phyloP scores from a whole-genome alignment of 1,140 invertebrate species.

The Camponotus floridanus region DNA sequence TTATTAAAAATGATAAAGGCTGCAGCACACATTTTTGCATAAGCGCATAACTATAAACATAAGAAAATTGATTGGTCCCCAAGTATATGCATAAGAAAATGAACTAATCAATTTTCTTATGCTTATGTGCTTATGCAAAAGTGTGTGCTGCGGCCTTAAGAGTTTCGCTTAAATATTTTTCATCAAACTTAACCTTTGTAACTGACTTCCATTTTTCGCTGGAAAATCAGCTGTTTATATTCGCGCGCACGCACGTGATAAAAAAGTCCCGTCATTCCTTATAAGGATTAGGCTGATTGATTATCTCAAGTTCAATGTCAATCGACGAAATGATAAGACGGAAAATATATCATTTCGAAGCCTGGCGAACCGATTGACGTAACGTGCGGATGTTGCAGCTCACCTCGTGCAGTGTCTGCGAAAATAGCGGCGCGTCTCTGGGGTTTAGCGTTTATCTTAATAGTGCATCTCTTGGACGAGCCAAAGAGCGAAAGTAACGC shows the following conservation, averaged over 20 bases:
- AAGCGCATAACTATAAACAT: no score
- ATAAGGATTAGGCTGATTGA: neutral
- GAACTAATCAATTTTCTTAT: no score
- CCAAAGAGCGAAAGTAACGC: neutral
- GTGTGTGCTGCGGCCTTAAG: no score
- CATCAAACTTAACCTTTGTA: neutral
- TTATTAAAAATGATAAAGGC: neutral
- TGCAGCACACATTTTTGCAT: no score
- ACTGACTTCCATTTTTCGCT: no score
- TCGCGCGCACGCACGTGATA: neutral
- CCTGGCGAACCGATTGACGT: neutral
- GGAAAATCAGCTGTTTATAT: neutral
- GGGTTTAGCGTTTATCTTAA: neutral
- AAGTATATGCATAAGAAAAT: no score
- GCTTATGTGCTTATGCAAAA: no score
- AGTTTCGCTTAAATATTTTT: neutral
- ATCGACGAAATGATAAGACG: neutral
- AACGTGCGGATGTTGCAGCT: neutral
- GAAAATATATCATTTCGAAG: neutral
- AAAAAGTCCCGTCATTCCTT: neutral
- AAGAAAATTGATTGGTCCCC: no score
- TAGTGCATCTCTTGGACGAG: neutral
- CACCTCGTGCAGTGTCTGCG: no score
- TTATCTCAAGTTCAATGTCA: neutral
- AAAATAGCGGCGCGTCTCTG: neutral